Base-by-base conservation (phyloP, 1,140 invertebrate species). In the Arion vulgaris region DNA sequence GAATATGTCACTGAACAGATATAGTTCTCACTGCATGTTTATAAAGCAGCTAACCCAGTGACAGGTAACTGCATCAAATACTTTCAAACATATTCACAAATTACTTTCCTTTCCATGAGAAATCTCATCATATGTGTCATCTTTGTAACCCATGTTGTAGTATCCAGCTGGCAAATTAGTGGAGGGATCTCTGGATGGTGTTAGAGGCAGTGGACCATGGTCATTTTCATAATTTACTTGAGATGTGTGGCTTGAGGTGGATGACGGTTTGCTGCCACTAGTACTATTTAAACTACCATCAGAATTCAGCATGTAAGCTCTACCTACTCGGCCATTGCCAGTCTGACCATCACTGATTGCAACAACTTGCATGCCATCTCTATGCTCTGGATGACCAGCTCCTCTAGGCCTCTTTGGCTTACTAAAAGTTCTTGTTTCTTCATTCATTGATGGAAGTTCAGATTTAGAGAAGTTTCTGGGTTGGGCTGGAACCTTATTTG, bases 141-240 rank as follows among this genome's bases (percentile, higher is more conserved):
- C 51, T 36, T 62, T 57, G 51, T 34, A 77, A 36, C 75, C 75
- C 51, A 15, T 36, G 51, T 77, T 77, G 34, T 57, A 57, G 51
- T 77, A 77, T 9, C 45, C 45, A 49, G 49, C 49, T 1, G 28
- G 49, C 2, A 26, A 51, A 4, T n/a, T 2, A 2, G 28, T 13
- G 9, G 32, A 19, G 17, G 13, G n/a, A 13, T 57, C 7, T 15
- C 23, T 38, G 11, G 5, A 32, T 32, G 75, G 75, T 39, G 51
- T 34, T 1, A 26, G 32, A 62, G 75, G 75, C 49, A 77, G 34
- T 15, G 51, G 15, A n/a, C 75, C 75, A 28, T 45, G 45, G n/a
- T 77, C 75, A 41, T 77, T 77, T 41, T 77, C 75, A 41, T 77
- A 77, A n/a, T n/a, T n/a, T n/a, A n/a, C n/a, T n/a, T n/a, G n/a